Conservation (phyloP, 2,113 vertebrate genomes). For the Sarotherodon lohbergeri region DNA sequence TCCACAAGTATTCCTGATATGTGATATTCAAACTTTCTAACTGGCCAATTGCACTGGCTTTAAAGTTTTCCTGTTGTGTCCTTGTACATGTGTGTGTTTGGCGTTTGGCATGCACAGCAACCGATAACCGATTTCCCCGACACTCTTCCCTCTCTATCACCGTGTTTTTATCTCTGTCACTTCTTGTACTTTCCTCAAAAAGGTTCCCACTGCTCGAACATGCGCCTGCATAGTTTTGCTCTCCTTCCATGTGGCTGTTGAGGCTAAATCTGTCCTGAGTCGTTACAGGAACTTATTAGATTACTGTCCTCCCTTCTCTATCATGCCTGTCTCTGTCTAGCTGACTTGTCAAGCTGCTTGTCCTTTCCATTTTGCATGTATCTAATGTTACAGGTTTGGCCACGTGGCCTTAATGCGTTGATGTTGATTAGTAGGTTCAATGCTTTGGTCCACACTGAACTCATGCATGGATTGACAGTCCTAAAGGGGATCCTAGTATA, state of each 20-base stretch:
- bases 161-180: neutral
- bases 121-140: neutral
- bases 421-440: neutral
- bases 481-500: neutral
- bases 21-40: neutral
- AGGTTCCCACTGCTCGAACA: neutral
- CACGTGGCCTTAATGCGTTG: rapidly evolving
- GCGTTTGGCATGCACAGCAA: slow-evolving; percentile 10
- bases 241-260: neutral
- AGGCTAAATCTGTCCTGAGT: slow-evolving; percentile 22
- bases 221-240: neutral
- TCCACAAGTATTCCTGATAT: rapidly evolving
- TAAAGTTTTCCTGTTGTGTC: neutral
- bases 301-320: neutral
- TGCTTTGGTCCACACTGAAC: rapidly evolving
- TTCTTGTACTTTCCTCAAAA: neutral
- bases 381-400: rapidly evolving
- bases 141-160: neutral
- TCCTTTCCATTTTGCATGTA: rapidly evolving
- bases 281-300: slow-evolving; percentile 11
- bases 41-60: neutral
- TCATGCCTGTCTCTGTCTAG: neutral
- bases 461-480: neutral
- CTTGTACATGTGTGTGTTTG: neutral
- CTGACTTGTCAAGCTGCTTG: neutral